Percentiles rank a stretch among this genome's conserved stretches.
Evolutionary conservation across 1,140 invertebrate genomes (phyloP).

Genomic region (Drosophila eugracilis): DNA sequence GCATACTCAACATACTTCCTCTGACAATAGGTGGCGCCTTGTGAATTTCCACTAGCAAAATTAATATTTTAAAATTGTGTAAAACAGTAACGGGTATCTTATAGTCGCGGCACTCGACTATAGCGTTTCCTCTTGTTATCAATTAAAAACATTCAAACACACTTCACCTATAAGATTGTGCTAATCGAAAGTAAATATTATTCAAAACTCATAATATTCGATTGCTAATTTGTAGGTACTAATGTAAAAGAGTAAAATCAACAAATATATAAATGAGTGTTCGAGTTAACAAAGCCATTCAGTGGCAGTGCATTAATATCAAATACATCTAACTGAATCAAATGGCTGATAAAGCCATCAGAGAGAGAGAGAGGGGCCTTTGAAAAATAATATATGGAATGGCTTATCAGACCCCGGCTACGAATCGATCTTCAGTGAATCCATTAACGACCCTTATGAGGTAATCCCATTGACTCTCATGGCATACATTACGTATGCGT

Average conservation of each 20-base stretch:
- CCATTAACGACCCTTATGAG: background rate
- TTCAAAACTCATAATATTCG: background rate
- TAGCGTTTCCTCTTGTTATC: too few species aligned
- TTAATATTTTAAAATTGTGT: too few species aligned
- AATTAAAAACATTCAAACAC: background rate
- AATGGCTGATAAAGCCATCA: slow-evolving; percentile 24
- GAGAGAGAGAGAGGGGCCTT: too few species aligned
- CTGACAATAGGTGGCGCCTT: too few species aligned
- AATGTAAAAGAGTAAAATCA: background rate
- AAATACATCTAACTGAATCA: slow-evolving; percentile 7
- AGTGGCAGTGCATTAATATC: background rate
- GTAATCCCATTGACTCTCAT: slow-evolving; percentile 22
- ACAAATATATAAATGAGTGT: slow-evolving; percentile 12
- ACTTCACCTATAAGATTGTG: background rate
- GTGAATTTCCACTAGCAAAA: too few species aligned
- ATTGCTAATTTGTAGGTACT: background rate
- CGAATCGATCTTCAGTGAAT: slow-evolving; percentile 26
- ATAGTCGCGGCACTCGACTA: too few species aligned
- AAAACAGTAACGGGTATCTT: too few species aligned
- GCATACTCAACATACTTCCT: too few species aligned
- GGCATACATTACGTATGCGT: slow-evolving; percentile 21
- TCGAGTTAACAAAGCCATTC: background rate
- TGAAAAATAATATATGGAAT: slow-evolving; percentile 6
- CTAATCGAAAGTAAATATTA: background rate
- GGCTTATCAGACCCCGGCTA: slow-evolving; percentile 3